Base-by-base conservation (phyloP, 1,140 invertebrate species). In the Harpegnathos saltator region DNA sequence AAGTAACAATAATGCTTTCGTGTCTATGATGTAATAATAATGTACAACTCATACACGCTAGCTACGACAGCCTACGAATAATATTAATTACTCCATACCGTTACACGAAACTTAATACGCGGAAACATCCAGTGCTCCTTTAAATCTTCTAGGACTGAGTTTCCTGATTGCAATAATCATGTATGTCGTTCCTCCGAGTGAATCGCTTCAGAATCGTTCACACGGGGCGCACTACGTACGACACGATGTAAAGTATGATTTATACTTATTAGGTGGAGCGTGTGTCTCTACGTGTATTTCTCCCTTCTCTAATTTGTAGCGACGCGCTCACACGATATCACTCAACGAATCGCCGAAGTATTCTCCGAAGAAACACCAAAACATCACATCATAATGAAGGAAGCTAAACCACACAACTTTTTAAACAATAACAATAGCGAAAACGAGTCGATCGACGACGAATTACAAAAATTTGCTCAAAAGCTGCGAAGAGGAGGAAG, bases 121-220 rank as follows among this genome's bases (percentile, higher is more conserved):
- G 48, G 62, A 68, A 78, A 78, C 62, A 78, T 68, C 50, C 62
- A 78, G 29, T 62, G n/a, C 66, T 77, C 66, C 74, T 63, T 78
- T 38, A 4, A 54, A 26, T 74, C 15, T 78, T n/a, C n/a, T 54
- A 65, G 4, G 44, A 75, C 19, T 65, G 65, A 62, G 24, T 50
- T 62, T 75, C 33, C 71, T 54, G 24, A 75, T 75, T 26, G 33
- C 12, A 26, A 54, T 17, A 17, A 62, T 62, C n/a, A n/a, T 22
- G 62, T 54, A n/a, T 22, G 62, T 54, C n/a, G 15, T 44, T 9
- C 33, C 15, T 7, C 4, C n/a, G 7, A 75, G 29, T 33, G 4
- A 33, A 73, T 59, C 22, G 33, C n/a, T 19, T 24, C n/a, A n/a
- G n/a, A 74, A 63, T 63, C 44, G n/a, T 44, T 50, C 38, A 72